Base-by-base conservation (phyloP, 2,888 invertebrate genomes). In the Brenthis hecate region DNA sequence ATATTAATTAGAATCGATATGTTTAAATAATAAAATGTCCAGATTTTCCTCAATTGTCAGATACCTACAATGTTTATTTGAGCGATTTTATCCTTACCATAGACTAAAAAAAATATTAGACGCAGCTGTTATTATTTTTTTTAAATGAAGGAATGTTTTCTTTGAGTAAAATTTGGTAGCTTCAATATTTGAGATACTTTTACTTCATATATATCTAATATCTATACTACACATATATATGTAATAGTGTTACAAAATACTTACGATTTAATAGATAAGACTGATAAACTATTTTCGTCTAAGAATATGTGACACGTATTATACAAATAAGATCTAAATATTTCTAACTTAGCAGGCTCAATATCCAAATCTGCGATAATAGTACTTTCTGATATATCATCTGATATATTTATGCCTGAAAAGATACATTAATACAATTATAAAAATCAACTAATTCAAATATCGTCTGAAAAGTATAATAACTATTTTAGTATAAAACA, bases 301-400 rank as follows among this genome's bases (percentile, higher is more conserved):
- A 77, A 14, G 3, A 56, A 67, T 23, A 78, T 53, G 36, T 76
- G 72, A 43, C 75, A 68, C 2, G 50, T 54, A 50, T 78, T 70
- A 1, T 73, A 70, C 36, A 80, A 56, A 56, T 69, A 77, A 2
- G 71, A 68, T 57, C 62, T 60, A 3, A 80, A 47, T 13, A 65
- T 61, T 50, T 73, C 65, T 1, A 67, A 65, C 56, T 75, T 77
- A 2, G 71, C 66, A 3, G 55, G 14, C 13, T 72, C 70, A 1
- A 78, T 50, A n/a, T 75, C 74, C 32, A 80, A 53, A 6, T 80
- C 78, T 36, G 67, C 64, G 43, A 80, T 62, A n/a, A 76, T 77
- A 11, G 57, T 28, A 4, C 56, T 66, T n/a, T 71, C 69, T 2
- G 13, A 13, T 3, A 57, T 51, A 13, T 72, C 69, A 23, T 73